These are phyloP conservation scores for Thera britannica DNA, from an alignment of 2,888 invertebrate genomes.

Conservation along the genomic window DNA sequence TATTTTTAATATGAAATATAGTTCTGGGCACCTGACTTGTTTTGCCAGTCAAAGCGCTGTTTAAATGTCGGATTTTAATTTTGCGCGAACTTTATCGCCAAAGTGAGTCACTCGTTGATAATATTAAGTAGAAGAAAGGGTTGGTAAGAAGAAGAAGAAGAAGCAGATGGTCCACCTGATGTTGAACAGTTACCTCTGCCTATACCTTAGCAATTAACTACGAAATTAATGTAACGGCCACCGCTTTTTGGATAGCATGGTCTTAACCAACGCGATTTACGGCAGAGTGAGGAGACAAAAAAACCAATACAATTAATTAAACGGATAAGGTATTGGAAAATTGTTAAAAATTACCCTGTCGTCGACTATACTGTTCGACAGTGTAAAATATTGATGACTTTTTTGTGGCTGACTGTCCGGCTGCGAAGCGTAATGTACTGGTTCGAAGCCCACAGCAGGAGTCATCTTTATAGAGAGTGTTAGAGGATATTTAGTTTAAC, in stretches of 20 bases:
- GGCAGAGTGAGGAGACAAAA: conserved; percentile 27
- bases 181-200: no score
- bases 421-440: not conserved
- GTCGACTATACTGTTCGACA: conserved; percentile 1
- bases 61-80: no score
- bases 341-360: conserved; percentile 38
- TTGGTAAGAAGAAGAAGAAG: no score
- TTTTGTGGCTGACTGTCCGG: not conserved
- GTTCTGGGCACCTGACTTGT: no score
- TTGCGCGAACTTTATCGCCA: no score
- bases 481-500: no score
- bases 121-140: no score
- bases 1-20: no score
- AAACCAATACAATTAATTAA: conserved; percentile 41
- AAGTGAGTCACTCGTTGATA: no score
- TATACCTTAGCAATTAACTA: not conserved
- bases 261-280: conserved; percentile 41
- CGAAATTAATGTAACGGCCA: not conserved
- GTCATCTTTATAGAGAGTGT: no score
- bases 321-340: conserved; percentile 31
- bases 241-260: conserved; percentile 7
- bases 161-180: no score
- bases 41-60: no score
- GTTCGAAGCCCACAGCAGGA: not conserved
- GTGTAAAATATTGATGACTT: not conserved